phyloP scores from a whole-genome alignment of 2,113 vertebrate genomes.

The Lycaon pictus region DNA sequence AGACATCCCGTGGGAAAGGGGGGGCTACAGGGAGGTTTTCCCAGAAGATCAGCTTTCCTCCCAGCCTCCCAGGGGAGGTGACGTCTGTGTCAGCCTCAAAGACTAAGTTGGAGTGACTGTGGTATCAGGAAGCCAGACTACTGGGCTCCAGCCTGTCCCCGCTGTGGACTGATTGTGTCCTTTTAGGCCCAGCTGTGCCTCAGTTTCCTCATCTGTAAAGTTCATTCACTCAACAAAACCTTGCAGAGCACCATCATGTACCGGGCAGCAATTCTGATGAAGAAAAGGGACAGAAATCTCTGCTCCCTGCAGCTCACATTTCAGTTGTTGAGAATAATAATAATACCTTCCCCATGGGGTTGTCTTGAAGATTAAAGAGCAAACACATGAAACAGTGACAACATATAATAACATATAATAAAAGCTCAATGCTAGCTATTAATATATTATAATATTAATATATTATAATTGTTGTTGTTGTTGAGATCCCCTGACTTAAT shows the following conservation, averaged over 20 bases:
- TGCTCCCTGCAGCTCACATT: background rate
- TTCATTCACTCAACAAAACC: background rate
- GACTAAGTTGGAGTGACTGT: background rate
- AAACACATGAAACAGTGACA: background rate
- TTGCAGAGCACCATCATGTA: background rate
- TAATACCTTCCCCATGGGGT: background rate
- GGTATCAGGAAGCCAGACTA: background rate
- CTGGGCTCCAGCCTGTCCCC: background rate
- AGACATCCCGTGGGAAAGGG: background rate
- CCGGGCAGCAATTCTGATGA: background rate
- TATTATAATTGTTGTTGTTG: background rate
- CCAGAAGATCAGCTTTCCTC: constrained; percentile 13
- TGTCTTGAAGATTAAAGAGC: background rate
- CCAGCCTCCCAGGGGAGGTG: background rate
- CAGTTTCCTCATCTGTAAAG: background rate
- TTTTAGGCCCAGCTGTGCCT: background rate
- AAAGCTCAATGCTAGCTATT: background rate
- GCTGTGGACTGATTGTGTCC: background rate
- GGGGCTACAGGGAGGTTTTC: background rate
- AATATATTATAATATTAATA: background rate
- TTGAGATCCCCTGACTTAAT: background rate
- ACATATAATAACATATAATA: background rate
- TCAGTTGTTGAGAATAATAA: background rate
- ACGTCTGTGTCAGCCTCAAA: background rate
- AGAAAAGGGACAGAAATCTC: background rate